These are phyloP conservation scores for Tricholaema leucomelas DNA, from an alignment of 2,113 vertebrate genomes.

Conservation along the genomic window DNA sequence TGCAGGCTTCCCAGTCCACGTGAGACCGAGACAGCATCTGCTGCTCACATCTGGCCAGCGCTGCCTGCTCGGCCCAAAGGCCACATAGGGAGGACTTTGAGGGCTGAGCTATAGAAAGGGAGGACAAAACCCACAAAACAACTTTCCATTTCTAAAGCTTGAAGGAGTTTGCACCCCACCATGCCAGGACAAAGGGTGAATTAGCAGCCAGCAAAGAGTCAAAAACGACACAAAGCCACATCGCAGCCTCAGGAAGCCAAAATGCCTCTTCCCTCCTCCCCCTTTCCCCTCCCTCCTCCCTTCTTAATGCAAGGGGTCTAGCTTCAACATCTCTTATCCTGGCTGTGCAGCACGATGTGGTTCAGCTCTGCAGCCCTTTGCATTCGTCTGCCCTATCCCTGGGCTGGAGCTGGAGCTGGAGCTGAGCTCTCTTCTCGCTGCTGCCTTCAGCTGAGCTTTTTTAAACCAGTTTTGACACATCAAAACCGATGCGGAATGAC, in stretches of 20 bases:
- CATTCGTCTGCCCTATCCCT: not conserved
- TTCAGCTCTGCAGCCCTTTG: not conserved
- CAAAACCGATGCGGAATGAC: conserved; percentile 22
- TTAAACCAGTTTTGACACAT: conserved; percentile 11
- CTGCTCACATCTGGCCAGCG: not conserved
- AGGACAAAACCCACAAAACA: conserved; percentile 29
- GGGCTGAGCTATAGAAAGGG: conserved; percentile 9
- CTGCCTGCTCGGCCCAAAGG: not conserved
- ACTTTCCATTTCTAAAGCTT: conserved; percentile 52
- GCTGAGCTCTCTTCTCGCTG: not conserved
- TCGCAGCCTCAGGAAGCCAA: conserved; percentile 13
- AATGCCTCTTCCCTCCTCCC: not conserved
- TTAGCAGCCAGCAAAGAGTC: conserved; percentile 29
- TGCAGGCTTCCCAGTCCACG: not conserved
- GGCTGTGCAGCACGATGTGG: not conserved
- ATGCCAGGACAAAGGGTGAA: conserved; percentile 30
- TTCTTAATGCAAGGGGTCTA: accelerated
- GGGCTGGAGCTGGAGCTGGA: not conserved
- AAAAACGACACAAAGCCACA: conserved; percentile 61
- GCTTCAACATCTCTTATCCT: accelerated
- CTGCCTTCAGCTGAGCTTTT: conserved; percentile 34
- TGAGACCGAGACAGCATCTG: not conserved
- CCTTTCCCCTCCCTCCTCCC: not conserved
- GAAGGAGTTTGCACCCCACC: conserved; percentile 13
- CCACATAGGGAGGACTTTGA: not conserved